Evolutionary conservation across 1,140 invertebrate genomes (phyloP).

Genomic region (Musca domestica): DNA sequence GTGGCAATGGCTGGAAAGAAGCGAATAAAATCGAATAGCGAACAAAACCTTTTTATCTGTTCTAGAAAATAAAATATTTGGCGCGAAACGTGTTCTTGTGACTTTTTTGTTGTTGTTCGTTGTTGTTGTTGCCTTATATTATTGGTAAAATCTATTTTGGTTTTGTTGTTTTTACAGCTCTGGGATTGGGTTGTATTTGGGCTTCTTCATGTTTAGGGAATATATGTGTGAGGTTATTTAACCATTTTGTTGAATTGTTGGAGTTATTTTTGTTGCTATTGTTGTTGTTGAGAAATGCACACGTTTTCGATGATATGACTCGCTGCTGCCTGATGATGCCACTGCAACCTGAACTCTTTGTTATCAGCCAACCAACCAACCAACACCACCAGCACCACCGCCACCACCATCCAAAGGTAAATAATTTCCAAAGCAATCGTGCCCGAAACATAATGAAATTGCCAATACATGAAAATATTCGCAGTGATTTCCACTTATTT

Average conservation of each 20-base stretch:
- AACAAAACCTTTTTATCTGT: slow-evolving; percentile 5
- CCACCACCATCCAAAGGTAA: background rate
- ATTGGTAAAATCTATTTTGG: slow-evolving; percentile 15
- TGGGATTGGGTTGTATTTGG: too few relatives aligned
- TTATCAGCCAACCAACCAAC: background rate
- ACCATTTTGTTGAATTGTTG: background rate
- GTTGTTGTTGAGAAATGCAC: background rate
- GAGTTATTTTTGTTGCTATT: background rate
- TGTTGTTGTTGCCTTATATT: background rate
- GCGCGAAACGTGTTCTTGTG: slow-evolving; percentile 21
- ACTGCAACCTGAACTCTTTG: slow-evolving; percentile 2
- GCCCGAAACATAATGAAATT: slow-evolving; percentile 17
- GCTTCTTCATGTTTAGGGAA: too few relatives aligned
- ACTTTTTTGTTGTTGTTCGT: slow-evolving; percentile 2
- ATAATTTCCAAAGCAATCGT: slow-evolving; percentile 12
- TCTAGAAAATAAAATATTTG: slow-evolving; percentile 20
- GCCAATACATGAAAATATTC: slow-evolving; percentile 9
- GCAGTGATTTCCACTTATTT: background rate
- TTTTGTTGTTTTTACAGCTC: background rate
- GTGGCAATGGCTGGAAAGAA: too few relatives aligned
- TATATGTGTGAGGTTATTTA: too few relatives aligned
- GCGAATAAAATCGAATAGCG: too few relatives aligned
- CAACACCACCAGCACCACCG: background rate
- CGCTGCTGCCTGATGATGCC: background rate
- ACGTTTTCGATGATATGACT: background rate